These are phyloP conservation scores for Apomyelois bistriatella DNA, from an alignment of 2,888 invertebrate genomes.

Conservation along the genomic window DNA sequence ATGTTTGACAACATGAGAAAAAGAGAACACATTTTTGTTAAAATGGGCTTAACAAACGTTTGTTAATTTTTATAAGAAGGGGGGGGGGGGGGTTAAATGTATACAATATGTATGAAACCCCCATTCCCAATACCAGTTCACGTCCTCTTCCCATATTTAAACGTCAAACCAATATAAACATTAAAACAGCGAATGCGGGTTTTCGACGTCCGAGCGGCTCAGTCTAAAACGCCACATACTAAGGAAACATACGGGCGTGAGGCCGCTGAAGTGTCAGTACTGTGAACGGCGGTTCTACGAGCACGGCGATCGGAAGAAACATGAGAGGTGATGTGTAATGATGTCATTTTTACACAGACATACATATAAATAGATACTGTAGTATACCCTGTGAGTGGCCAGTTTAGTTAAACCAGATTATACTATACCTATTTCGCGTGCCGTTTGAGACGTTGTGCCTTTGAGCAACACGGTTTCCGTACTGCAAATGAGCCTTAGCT, in stretches of 20 bases:
- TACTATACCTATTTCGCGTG: no score
- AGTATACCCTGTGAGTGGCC: no score
- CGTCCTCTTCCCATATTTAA: neutral
- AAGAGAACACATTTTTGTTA: no score
- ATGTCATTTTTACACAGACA: neutral
- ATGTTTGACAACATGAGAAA: no score
- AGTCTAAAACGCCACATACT: slow-evolving; percentile 66
- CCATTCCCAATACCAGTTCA: neutral
- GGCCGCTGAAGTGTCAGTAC: slow-evolving; percentile 62
- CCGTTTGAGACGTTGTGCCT: no score
- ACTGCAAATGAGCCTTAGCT: no score
- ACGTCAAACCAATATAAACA: neutral
- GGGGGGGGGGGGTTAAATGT: no score
- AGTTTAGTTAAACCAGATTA: no score
- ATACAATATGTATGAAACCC: neutral
- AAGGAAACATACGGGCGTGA: slow-evolving; percentile 57
- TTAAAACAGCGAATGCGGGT: slow-evolving; percentile 51
- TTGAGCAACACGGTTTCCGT: no score
- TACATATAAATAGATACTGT: neutral
- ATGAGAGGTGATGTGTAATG: slow-evolving; percentile 50
- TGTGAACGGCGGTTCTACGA: slow-evolving; percentile 66
- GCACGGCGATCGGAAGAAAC: slow-evolving; percentile 66
- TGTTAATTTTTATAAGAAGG: no score
- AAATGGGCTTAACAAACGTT: no score
- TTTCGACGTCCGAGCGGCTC: slow-evolving; percentile 47